Base-by-base conservation (phyloP, 2,888 invertebrate genomes). In the Cheilosia scutellata region DNA sequence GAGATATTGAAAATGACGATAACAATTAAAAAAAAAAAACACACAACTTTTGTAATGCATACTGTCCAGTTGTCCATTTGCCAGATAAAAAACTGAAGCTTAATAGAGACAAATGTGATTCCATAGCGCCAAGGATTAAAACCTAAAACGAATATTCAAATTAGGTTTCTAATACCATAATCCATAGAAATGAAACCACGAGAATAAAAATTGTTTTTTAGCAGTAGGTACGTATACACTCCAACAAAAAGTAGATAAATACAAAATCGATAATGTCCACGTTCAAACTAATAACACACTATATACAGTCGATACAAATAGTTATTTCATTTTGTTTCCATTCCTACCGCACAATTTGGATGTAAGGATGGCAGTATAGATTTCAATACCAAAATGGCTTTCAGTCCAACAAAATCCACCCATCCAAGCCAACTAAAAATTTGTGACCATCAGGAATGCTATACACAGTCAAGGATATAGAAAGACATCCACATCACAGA, bases 231-330 rank as follows among this genome's bases (percentile, higher is more conserved):
- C 37, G 1, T 20, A 37, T 11, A 4, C 11, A 37, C 37, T 11
- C 9, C 37, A 27, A 51, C 27, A 27, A 51, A 25, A 49, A 25
- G 33, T 33, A 9, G 7, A 33, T 7, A 33, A 7, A 33, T 44
- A 27, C 42, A 31, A 51, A 77, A 70, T 70, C 77, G 68, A 77
- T 77, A 70, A 55, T 33, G 44, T 44, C 11, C 51, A 37, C 29
- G 6, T 42, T 57, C 20, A 25, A 63, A 27, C 68, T 53, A 53
- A 68, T 60, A 76, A 51, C 68, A 40, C 9, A 37, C 33, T 20
- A 11, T 77, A 25, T 31, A 20, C 47, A 70, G 63, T 68, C 76
- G 76, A 76, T 76, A 76, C 33, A 53, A 68, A 68, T 76, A 68
- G 51, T 76, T 76, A 76, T 76, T 76, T 29, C 42, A 66, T 76